Evolutionary conservation across 37 sponge, comb jelly and placozoan species (phyloP).

Genomic region (Beroe ovata): DNA sequence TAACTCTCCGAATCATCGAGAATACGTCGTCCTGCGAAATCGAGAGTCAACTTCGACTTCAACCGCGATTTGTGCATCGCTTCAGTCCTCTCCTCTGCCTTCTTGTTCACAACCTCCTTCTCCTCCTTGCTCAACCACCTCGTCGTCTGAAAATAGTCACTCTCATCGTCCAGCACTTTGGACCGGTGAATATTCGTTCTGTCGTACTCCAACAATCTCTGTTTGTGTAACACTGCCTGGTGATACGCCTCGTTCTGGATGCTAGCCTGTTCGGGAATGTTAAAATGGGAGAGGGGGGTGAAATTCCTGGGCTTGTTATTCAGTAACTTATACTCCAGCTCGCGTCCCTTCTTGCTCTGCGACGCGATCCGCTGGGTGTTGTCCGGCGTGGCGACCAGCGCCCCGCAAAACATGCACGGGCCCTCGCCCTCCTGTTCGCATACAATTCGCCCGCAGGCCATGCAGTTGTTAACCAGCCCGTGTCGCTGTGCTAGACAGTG

Average conservation of each 20-base stretch:
- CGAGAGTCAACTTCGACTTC: slow-evolving; percentile 74
- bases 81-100: slow-evolving; percentile 74
- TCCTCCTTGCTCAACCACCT: slow-evolving; percentile 78
- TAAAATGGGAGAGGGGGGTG: neutral
- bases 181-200: slow-evolving; percentile 52
- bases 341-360: slow-evolving; percentile 77
- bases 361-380: slow-evolving; percentile 74
- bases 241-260: neutral
- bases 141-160: slow-evolving; percentile 83
- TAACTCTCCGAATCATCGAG: slow-evolving; percentile 34
- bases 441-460: slow-evolving; percentile 89
- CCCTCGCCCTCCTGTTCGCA: slow-evolving; percentile 94
- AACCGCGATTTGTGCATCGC: slow-evolving; percentile 70
- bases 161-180: slow-evolving; percentile 87
- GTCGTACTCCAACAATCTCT: slow-evolving; percentile 87
- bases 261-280: neutral
- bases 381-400: slow-evolving; percentile 78
- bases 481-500: slow-evolving; percentile 88
- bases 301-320: slow-evolving; percentile 67
- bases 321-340: slow-evolving; percentile 72
- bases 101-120: slow-evolving; percentile 69
- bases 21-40: slow-evolving; percentile 87
- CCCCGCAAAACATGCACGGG: slow-evolving; percentile 94
- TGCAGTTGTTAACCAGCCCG: slow-evolving; percentile 85
- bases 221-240: slow-evolving; percentile 78